Percentiles rank a stretch among this genome's conserved stretches.
phyloP scores from a whole-genome alignment of 1,140 invertebrate genomes.

The Trigoniulus corallinus region DNA sequence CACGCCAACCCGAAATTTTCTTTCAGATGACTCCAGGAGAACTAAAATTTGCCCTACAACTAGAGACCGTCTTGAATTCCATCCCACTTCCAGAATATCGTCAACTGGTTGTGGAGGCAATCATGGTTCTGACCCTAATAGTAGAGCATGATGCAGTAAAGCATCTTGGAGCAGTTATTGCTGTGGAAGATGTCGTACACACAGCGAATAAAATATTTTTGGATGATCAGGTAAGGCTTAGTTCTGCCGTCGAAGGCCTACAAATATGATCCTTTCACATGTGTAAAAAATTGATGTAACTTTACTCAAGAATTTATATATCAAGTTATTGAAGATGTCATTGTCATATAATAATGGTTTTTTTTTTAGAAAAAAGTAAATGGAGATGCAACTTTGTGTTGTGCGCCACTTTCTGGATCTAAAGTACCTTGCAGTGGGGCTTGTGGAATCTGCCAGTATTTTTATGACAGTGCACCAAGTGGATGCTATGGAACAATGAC shows the following conservation, averaged over 20 bases:
- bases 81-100: slow-evolving; percentile 97
- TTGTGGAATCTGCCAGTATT: slow-evolving; percentile 86
- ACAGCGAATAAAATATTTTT: slow-evolving; percentile 89
- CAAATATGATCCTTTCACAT: too few relatives aligned
- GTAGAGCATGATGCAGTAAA: slow-evolving; percentile 68
- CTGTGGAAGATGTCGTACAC: slow-evolving; percentile 82
- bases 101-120: slow-evolving; percentile 90
- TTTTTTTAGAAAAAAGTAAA: slow-evolving; percentile 63
- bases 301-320: too few relatives aligned
- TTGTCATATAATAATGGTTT: too few relatives aligned
- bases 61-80: slow-evolving; percentile 92
- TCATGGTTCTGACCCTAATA: slow-evolving; percentile 87
- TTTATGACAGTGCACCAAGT: slow-evolving; percentile 95
- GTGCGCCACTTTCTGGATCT: slow-evolving; percentile 51
- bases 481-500: slow-evolving; percentile 96
- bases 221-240: slow-evolving; percentile 71
- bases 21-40: slow-evolving; percentile 91
- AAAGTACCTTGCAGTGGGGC: slow-evolving; percentile 65
- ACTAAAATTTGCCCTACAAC: slow-evolving; percentile 92
- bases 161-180: slow-evolving; percentile 62
- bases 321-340: too few relatives aligned
- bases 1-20: too few relatives aligned
- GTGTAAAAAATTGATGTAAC: too few relatives aligned
- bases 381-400: slow-evolving; percentile 81
- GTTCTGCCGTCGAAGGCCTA: too few relatives aligned